Conservation (phyloP, 2,797 vertebrate genomes). For the Scarus forsteni region DNA sequence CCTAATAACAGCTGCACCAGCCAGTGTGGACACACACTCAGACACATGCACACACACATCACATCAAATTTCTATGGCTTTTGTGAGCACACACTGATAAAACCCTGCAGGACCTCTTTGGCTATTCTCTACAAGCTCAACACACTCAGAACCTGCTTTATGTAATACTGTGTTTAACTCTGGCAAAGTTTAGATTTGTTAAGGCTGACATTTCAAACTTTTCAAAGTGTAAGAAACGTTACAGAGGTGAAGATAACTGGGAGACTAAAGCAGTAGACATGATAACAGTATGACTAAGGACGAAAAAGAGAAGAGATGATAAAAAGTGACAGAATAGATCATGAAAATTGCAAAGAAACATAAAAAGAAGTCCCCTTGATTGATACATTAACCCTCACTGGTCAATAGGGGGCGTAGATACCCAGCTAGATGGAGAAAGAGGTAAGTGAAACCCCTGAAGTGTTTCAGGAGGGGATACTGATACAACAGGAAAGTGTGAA, state of each 20-base stretch:
- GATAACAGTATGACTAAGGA: constrained; percentile 13
- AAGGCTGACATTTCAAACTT: constrained; percentile 21
- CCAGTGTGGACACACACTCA: constrained; percentile 42
- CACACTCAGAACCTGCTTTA: too few relatives aligned
- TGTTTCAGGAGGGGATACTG: constrained; percentile 10
- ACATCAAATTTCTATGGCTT: constrained; percentile 38
- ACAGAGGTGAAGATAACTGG: not conserved
- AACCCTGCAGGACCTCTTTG: constrained; percentile 17
- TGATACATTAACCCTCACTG: constrained; percentile 53
- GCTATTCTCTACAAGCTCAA: too few relatives aligned
- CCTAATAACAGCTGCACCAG: constrained; percentile 82
- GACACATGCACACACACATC: constrained; percentile 13
- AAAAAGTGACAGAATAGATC: not conserved
- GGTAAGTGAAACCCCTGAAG: constrained; percentile 1
- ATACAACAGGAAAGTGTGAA: constrained; percentile 12
- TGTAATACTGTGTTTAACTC: constrained; percentile 12
- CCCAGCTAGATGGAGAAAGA: constrained; percentile 52
- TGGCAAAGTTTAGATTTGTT: constrained; percentile 10
- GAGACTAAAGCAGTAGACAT: not conserved
- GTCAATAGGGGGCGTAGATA: constrained; percentile 78
- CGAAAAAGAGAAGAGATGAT: not conserved
- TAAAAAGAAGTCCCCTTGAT: constrained; percentile 21
- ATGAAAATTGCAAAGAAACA: not conserved
- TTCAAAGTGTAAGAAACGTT: constrained; percentile 14
- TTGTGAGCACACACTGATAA: constrained; percentile 41